Base-by-base conservation (phyloP, 2,113 vertebrate species). In the Phaethornis superciliosus region DNA sequence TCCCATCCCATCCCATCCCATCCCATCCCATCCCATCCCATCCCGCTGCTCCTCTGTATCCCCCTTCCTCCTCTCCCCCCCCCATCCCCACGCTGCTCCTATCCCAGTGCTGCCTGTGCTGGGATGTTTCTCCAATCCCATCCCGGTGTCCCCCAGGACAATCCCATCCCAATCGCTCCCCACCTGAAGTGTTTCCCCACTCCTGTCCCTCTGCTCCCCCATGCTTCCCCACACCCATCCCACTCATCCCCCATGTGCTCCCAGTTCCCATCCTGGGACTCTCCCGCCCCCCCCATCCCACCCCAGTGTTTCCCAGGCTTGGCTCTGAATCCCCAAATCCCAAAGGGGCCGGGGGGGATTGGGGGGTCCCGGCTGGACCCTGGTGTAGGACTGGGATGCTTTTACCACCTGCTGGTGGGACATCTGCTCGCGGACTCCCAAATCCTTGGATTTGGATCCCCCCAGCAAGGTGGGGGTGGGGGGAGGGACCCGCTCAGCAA, bases 401-500 rank as follows among this genome's bases (percentile, higher is more conserved):
- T 70, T 72, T 44, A 5, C 12, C 55, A 44, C 46, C 51, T 69
- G 40, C n/a, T 46, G 65, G 14, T 12, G 49, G 86, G 49, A 32
- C 24, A 1, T 12, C 16, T 15, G 74, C 62, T 51, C 17, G 3
- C 0, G 12, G 24, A 12, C 55, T 19, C 64, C 54, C 4, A 2
- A 24, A 3, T 20, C 56, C 62, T 20, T 19, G 65, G 74, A n/a
- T n/a, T n/a, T n/a, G n/a, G n/a, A n/a, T n/a, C n/a, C n/a, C n/a
- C n/a, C n/a, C 51, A 74, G 60, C 0, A 52, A 42, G 35, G 10
- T 10, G 24, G 4, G 40, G 30, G 17, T 58, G 52, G 22, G 2
- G 3, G 3, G 47, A 22, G 33, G n/a, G 3, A 15, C 8, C 51
- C 17, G 1, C 16, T 9, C 7, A 7, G 5, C 10, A 12, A 58